Evolutionary conservation across 2,797 vertebrate species (phyloP), one percentile per base, ranked within the genome.

Genomic region (Antrozous pallidus): DNA sequence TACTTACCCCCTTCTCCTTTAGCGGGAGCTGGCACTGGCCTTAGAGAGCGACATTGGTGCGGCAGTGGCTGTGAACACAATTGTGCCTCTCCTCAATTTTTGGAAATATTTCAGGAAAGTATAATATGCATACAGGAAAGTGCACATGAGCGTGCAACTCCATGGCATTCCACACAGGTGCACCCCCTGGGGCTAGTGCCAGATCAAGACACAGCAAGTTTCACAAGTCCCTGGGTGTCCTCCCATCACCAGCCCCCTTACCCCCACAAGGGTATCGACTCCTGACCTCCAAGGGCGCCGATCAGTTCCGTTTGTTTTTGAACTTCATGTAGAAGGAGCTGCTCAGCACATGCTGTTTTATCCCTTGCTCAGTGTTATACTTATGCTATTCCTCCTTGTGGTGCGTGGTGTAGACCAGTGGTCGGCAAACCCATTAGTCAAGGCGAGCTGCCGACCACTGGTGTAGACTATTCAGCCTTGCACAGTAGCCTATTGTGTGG

Each of bases 181-280:
- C 6, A 1, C 10, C 16, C 8, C 36, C 0, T 2, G 6, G 11
- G 8, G 1, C 31, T 24, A 2, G 63, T 3, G 31, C 49, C 26
- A 2, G n/a, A n/a, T 45, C 2, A 14, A 20, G 58, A 89, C 28
- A 17, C 22, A 3, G 24, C 13, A 9, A 4, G 33, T 22, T 18
- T 42, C 86, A 71, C 63, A 69, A 74, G 51, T 20, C 11, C 28
- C 13, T n/a, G 20, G 12, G 20, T 6, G 2, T 18, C 56, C 38
- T 18, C 28, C 28, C 47, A 31, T 36, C 69, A 10, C 18, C 22
- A 74, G 18, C 33, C 49, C 4, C 22, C 6, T 14, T 5, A 7
- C 49, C 54, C 22, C 24, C 5, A 26, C 0, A 2, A 54, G 22
- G 31, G 71, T 1, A 2, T 14, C 6, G 16, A 9, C 28, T 47